These are phyloP conservation scores for Pachycephala philippinensis DNA, from an alignment of 2,113 vertebrate genomes.

Conservation along the genomic window DNA sequence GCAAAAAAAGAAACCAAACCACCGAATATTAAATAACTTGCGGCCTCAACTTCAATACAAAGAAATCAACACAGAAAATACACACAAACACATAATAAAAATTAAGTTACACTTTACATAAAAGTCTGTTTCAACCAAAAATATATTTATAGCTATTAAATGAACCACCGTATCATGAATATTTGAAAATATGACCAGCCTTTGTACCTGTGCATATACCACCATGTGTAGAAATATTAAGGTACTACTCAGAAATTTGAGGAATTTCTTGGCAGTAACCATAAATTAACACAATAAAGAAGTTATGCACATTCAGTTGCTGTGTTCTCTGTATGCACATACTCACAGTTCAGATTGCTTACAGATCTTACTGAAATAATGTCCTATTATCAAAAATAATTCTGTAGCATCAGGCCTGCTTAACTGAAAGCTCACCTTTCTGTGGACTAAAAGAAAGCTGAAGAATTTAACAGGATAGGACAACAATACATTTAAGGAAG, in stretches of 20 bases:
- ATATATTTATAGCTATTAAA: background rate
- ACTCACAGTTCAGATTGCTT: background rate
- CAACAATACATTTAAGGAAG: background rate
- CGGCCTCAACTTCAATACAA: background rate
- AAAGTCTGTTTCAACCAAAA: background rate
- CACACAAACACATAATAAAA: background rate
- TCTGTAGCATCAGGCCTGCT: background rate
- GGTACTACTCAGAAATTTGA: background rate
- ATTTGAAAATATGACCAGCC: background rate
- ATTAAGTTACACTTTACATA: background rate
- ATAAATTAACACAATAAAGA: background rate
- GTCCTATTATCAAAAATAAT: background rate
- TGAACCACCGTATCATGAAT: background rate
- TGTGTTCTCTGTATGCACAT: background rate
- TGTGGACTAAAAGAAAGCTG: background rate
- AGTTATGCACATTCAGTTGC: background rate
- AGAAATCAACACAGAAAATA: background rate
- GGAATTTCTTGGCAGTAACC: background rate
- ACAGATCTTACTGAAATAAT: background rate
- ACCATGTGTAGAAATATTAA: background rate
- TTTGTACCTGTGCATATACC: background rate
- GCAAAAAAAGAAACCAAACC: background rate
- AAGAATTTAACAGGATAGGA: background rate
- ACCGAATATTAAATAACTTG: background rate
- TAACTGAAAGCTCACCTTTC: background rate